Percentiles rank a stretch among this genome's conserved stretches.
Evolutionary conservation across 2,888 invertebrate genomes (phyloP).

Genomic region (Sminthurides aquaticus): DNA sequence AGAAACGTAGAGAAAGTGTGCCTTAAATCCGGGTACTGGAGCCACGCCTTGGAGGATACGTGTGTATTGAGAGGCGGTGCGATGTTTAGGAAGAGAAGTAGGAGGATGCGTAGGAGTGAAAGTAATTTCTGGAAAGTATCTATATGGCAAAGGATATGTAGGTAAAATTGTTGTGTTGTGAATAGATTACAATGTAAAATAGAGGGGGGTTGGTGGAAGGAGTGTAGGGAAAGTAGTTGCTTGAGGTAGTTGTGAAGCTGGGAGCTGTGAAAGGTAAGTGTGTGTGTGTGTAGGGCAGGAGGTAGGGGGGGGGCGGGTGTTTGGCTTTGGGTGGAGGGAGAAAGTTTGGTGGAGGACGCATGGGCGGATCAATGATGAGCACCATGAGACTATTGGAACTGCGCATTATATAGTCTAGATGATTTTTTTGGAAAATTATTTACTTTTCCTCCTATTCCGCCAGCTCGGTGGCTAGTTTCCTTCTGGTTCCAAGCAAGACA

Average conservation of each 20-base stretch:
- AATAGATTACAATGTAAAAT: neutral
- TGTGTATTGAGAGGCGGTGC: too few species aligned
- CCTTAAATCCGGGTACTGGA: too few species aligned
- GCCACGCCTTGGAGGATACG: too few species aligned
- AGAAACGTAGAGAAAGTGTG: too few species aligned
- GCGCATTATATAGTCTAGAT: conserved; percentile 6
- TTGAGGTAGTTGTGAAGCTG: too few species aligned
- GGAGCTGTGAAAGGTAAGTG: too few species aligned
- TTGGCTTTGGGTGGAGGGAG: neutral
- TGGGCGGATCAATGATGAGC: conserved; percentile 24
- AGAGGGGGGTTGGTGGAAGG: neutral
- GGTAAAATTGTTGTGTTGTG: neutral
- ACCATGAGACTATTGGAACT: conserved; percentile 15
- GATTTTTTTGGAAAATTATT: conserved; percentile 7
- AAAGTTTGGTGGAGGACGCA: conserved; percentile 7
- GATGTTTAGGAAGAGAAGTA: too few species aligned
- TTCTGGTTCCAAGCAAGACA: too few species aligned
- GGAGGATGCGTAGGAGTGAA: neutral
- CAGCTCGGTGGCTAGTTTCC: neutral
- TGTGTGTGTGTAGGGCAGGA: neutral
- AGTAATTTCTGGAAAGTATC: neutral
- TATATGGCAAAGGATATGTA: neutral
- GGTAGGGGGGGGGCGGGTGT: too few species aligned
- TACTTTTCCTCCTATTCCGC: neutral
- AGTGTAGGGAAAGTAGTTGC: neutral